phyloP scores from a whole-genome alignment of 23 tunicate species.

The Botrylloides violaceus region DNA sequence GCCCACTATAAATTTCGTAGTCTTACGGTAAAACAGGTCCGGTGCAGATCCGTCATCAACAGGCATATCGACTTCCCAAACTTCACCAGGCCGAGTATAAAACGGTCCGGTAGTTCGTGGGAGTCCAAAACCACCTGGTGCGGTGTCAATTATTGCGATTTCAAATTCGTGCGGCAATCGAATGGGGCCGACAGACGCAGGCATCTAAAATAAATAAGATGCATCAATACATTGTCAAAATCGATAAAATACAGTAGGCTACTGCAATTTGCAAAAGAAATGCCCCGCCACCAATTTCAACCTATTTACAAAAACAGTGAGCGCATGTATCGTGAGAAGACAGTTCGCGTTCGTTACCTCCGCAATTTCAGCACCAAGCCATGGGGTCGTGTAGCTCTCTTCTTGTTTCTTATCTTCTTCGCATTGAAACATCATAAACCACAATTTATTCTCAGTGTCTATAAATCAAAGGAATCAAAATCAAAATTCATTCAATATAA shows the following conservation, averaged over 20 bases:
- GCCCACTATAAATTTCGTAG: background rate
- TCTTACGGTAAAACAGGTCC: constrained; percentile 77
- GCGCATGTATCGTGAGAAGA: too few relatives aligned
- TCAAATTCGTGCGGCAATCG: constrained; percentile 47
- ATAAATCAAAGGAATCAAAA: background rate
- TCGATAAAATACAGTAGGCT: too few relatives aligned
- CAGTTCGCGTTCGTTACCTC: constrained; percentile 25
- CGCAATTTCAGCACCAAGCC: constrained; percentile 77
- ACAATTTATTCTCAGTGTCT: constrained; percentile 21
- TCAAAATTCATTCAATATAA: too few relatives aligned
- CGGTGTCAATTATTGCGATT: constrained; percentile 69
- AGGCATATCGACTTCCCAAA: constrained; percentile 79
- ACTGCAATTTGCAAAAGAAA: too few relatives aligned
- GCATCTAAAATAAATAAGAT: constrained; percentile 47
- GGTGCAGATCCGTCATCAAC: constrained; percentile 64
- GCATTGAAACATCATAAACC: constrained; percentile 68
- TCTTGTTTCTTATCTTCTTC: constrained; percentile 33
- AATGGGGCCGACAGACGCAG: constrained; percentile 82
- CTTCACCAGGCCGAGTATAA: constrained; percentile 56
- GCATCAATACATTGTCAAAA: too few relatives aligned
- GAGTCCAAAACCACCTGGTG: constrained; percentile 50
- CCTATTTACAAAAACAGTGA: too few relatives aligned
- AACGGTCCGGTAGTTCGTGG: constrained; percentile 85
- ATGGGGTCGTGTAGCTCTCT: constrained; percentile 68
- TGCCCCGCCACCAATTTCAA: too few relatives aligned